Conservation (phyloP, 2,113 vertebrate species). For the Thalassarche chlororhynchos region DNA sequence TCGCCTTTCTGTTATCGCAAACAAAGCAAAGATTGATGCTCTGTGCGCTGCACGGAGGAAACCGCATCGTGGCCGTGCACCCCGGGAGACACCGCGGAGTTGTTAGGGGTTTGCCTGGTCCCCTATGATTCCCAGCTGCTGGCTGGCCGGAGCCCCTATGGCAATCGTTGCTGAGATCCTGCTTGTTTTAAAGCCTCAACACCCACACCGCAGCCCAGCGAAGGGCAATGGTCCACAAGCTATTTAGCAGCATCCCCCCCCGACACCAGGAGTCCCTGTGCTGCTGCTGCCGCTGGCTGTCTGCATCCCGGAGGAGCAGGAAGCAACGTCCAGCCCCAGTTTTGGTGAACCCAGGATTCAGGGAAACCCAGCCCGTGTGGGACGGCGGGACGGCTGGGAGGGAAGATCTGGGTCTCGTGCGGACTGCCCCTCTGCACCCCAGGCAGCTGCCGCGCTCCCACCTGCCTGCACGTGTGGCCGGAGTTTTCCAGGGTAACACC, state of each 20-base stretch:
- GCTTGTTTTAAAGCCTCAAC: not conserved
- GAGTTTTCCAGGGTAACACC: not conserved
- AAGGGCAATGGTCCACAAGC: fast-evolving
- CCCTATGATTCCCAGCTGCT: not conserved
- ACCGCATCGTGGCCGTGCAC: fast-evolving
- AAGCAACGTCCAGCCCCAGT: not conserved
- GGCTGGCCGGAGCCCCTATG: fast-evolving
- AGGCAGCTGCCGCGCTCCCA: fast-evolving
- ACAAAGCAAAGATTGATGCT: not conserved
- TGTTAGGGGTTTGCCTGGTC: not conserved
- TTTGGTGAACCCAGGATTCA: not conserved
- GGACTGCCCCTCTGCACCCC: too few relatives aligned
- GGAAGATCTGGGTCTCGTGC: fast-evolving
- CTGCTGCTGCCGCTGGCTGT: fast-evolving
- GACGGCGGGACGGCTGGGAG: fast-evolving
- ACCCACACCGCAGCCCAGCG: not conserved
- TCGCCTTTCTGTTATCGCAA: not conserved
- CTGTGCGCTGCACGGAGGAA: not conserved
- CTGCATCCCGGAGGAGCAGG: not conserved
- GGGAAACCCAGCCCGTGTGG: fast-evolving
- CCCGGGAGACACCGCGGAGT: fast-evolving
- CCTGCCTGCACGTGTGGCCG: fast-evolving
- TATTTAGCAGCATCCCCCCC: fast-evolving
- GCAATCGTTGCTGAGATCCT: fast-evolving
- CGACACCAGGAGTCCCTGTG: not conserved